These are phyloP conservation scores for Sakesphorus luctuosus DNA, from an alignment of 2,113 vertebrate genomes.

Conservation along the genomic window DNA sequence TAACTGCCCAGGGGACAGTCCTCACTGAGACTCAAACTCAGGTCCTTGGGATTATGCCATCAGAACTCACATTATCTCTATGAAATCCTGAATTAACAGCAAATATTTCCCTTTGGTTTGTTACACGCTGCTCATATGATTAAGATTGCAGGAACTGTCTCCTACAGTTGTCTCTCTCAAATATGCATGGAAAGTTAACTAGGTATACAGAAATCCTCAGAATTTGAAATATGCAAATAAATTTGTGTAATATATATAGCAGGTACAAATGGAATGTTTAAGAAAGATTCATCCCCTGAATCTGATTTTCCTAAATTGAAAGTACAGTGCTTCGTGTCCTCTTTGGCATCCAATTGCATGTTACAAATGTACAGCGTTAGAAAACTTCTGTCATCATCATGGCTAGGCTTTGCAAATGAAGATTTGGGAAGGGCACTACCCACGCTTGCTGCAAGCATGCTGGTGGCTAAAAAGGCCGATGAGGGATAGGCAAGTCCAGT, in stretches of 20 bases:
- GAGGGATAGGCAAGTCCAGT: too few species aligned
- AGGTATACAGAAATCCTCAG: neutral
- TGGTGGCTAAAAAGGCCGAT: too few species aligned
- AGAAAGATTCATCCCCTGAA: neutral
- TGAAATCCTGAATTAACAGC: neutral
- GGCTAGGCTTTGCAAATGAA: too few species aligned
- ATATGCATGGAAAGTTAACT: neutral
- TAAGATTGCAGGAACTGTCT: neutral
- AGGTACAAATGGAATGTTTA: neutral
- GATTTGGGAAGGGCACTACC: too few species aligned
- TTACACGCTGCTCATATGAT: neutral
- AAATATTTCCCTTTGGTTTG: neutral
- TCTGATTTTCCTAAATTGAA: neutral
- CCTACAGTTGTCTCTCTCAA: neutral
- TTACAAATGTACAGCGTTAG: neutral
- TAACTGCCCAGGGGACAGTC: too few species aligned
- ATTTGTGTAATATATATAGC: rapidly evolving
- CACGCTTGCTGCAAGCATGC: too few species aligned
- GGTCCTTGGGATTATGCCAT: neutral
- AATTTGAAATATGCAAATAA: neutral
- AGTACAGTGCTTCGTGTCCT: neutral
- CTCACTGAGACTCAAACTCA: too few species aligned
- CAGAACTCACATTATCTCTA: neutral
- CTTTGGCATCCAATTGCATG: neutral
- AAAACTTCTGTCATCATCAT: neutral